Conservation (phyloP, 1,140 invertebrate species). For the Apis mellifera region DNA sequence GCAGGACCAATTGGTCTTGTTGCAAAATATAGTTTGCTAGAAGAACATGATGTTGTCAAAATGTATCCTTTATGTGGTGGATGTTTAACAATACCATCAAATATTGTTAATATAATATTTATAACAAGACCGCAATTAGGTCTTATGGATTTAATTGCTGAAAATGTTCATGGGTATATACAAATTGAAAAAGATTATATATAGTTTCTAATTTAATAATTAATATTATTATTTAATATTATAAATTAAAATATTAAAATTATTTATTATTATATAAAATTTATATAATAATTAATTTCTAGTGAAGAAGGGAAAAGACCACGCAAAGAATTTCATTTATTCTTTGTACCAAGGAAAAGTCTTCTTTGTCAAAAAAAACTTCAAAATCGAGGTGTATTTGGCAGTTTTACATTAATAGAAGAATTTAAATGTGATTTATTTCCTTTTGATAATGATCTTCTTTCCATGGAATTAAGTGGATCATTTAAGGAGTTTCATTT, state of each 20-base stretch:
- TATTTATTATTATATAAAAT: conserved; percentile 9
- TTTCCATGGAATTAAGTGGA: conserved; percentile 94
- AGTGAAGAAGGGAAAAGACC: conserved; percentile 77
- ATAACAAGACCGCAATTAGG: conserved; percentile 91
- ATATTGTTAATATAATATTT: conserved; percentile 93
- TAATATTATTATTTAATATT: not conserved
- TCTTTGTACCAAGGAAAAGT: conserved; percentile 94
- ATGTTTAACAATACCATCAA: conserved; percentile 84
- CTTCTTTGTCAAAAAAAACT: conserved; percentile 92
- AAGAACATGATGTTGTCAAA: conserved; percentile 89
- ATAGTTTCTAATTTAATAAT: conserved; percentile 1
- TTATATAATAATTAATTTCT: conserved; percentile 40
- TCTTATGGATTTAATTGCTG: conserved; percentile 93
- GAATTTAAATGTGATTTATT: conserved; percentile 94
- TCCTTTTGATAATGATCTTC: conserved; percentile 95
- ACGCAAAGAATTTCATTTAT: conserved; percentile 87
- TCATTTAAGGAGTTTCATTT: conserved; percentile 91
- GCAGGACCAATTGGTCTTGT: conserved; percentile 93
- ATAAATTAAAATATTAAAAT: too few relatives aligned
- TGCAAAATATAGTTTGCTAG: conserved; percentile 90
- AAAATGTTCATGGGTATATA: conserved; percentile 88
- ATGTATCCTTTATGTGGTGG: conserved; percentile 89
- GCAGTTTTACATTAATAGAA: conserved; percentile 89
- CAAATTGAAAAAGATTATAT: conserved; percentile 31
- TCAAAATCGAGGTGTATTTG: conserved; percentile 90